A percentile compares a stretch with the other conserved stretches of the same genome.
phyloP scores from a whole-genome alignment of 2,797 vertebrate species.

The Tragopan temminckii region DNA sequence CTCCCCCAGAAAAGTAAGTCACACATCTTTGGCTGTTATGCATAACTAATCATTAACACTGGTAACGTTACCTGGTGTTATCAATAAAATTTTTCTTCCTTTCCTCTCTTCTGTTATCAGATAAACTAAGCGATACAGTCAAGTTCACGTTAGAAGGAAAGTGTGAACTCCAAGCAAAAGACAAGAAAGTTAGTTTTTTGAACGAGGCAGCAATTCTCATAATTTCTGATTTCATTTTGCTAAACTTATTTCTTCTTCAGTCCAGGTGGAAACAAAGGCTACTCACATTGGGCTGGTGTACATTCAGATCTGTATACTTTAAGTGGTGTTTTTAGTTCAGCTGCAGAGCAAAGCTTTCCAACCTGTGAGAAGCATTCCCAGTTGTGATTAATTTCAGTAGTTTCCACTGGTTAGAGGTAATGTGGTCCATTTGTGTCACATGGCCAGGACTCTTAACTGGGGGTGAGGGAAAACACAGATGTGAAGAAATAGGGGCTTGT shows the following conservation, averaged over 20 bases:
- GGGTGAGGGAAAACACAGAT: background rate
- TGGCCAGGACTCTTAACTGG: background rate
- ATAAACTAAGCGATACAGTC: background rate
- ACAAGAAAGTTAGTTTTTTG: background rate
- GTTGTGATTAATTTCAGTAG: background rate
- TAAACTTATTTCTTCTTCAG: background rate
- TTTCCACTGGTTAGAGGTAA: background rate
- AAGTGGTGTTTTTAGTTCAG: background rate
- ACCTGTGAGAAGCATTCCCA: background rate
- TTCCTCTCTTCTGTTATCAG: background rate
- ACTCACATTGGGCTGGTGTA: background rate
- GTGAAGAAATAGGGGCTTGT: background rate
- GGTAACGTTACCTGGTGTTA: accelerated
- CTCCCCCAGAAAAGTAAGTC: background rate
- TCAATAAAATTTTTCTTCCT: background rate
- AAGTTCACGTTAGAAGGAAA: background rate
- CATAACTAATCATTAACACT: background rate
- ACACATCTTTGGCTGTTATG: accelerated
- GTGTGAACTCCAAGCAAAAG: background rate
- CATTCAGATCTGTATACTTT: background rate
- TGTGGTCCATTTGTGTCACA: accelerated
- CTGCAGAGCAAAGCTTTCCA: background rate
- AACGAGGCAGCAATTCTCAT: background rate
- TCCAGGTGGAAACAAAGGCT: background rate
- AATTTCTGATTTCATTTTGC: background rate